phyloP scores from a whole-genome alignment of 2,113 vertebrate species.

The Steatornis caripensis region DNA sequence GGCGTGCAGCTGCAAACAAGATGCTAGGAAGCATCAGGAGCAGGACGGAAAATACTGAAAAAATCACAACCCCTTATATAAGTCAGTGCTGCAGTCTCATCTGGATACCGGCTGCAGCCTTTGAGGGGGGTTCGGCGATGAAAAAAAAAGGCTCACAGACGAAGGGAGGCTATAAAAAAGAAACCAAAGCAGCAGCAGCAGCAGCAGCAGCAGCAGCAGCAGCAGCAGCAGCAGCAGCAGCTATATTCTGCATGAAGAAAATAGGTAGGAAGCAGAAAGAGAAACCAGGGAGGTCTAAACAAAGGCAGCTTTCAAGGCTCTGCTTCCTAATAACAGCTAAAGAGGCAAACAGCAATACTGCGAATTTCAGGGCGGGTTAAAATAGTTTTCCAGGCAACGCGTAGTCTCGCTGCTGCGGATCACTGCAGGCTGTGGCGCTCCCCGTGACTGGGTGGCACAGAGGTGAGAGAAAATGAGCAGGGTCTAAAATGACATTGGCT shows the following conservation, averaged over 20 bases:
- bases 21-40: background rate
- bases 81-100: background rate
- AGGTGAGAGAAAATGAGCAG: background rate
- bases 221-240: background rate
- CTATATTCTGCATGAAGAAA: background rate
- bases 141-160: background rate
- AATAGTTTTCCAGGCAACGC: background rate
- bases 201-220: background rate
- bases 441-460: background rate
- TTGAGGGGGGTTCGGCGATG: background rate
- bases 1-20: background rate
- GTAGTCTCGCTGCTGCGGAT: background rate
- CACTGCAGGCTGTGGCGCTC: background rate
- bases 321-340: background rate
- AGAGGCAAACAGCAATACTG: background rate
- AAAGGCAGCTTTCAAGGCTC: background rate
- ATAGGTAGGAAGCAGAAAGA: rapidly evolving
- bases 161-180: background rate
- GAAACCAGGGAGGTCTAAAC: background rate
- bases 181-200: background rate
- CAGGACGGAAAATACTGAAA: background rate
- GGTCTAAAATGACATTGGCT: rapidly evolving
- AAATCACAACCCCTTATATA: background rate
- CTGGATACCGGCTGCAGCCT: background rate
- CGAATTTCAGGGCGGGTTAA: background rate